Conservation (phyloP, 2,797 vertebrate species). For the Acipenser ruthenus region DNA sequence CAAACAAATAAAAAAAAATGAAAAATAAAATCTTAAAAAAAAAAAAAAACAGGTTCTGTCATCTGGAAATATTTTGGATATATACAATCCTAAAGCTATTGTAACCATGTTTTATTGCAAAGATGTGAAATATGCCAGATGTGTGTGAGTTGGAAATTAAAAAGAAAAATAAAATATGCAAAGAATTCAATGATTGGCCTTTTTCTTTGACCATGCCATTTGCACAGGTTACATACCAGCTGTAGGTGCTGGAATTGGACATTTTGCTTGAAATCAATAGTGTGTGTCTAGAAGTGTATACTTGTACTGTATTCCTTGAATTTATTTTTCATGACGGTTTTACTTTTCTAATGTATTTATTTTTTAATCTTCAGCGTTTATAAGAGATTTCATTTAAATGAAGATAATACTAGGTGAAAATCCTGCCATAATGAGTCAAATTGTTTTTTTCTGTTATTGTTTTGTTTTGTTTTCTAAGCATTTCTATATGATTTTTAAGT, state of each 20-base stretch:
- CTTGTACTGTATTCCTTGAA: too few relatives aligned
- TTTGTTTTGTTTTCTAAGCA: too few relatives aligned
- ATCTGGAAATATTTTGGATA: constrained; percentile 98
- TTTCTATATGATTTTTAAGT: constrained; percentile 22
- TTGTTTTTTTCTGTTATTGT: too few relatives aligned
- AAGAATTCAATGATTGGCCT: constrained; percentile 80
- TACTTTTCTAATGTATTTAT: too few relatives aligned
- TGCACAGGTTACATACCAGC: constrained; percentile 17
- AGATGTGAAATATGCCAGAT: constrained; percentile 98
- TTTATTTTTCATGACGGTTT: too few relatives aligned
- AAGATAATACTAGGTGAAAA: too few relatives aligned
- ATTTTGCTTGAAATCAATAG: constrained; percentile 20
- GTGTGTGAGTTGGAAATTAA: constrained; percentile 87
- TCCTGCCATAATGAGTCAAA: too few relatives aligned
- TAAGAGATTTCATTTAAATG: too few relatives aligned
- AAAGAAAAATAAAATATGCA: constrained; percentile 99
- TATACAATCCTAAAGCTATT: constrained; percentile 93
- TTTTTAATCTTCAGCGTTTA: too few relatives aligned
- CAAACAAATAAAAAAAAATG: constrained; percentile 38
- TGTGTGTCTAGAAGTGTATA: too few relatives aligned
- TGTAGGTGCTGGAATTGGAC: constrained; percentile 13
- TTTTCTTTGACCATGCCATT: constrained; percentile 41
- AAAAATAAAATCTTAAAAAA: constrained; percentile 29
- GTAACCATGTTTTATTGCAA: constrained; percentile 99
- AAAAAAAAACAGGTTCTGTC: constrained; percentile 73